Evolutionary conservation across 2,888 invertebrate genomes (phyloP), one percentile per base, ranked within the genome.

Genomic region (Alviniconcha strummeri): DNA sequence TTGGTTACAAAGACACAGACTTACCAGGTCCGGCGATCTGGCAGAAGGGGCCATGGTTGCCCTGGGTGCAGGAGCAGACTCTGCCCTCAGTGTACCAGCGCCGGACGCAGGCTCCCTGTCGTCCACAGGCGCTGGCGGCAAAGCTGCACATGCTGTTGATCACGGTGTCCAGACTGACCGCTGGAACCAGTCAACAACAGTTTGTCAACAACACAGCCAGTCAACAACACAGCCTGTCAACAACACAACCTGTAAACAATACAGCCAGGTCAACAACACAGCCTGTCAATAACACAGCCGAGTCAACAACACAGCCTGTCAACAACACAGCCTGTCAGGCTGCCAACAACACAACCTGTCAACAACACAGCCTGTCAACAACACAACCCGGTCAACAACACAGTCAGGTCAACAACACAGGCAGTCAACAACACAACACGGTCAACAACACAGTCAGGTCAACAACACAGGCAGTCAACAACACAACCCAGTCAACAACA

Each of bases 151-250:
- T n/a, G 64, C 52, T 52, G 78, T 17, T 5, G 13, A 78, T 60
- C 78, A 78, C 64, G 19, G 64, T n/a, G 78, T 78, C 78, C 78
- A 78, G 78, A 52, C 78, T 78, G 78, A 36, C n/a, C 5, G 78
- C 78, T 78, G 78, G 9, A 75, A 6, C 60, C 9, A 60, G 60
- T 11, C 60, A 60, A 60, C 60, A 60, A 36, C 36, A 36, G 36
- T 36, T 3, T 36, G 36, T 36, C 64, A 64, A 11, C 11, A 11
- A 64, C 64, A 64, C 64, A 64, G 13, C 11, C 64, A 64, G 13
- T 15, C 64, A 64, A 11, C 11, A 11, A 64, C 64, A 64, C 64
- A 64, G 13, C 11, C 64, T 15, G 13, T 36, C 36, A 36, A 36
- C 3, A 36, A 36, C 36, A 36, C 36, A 36, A 3, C 36, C 36